Conservation (phyloP, 2,797 vertebrate species). For the Myotis vivesi region DNA sequence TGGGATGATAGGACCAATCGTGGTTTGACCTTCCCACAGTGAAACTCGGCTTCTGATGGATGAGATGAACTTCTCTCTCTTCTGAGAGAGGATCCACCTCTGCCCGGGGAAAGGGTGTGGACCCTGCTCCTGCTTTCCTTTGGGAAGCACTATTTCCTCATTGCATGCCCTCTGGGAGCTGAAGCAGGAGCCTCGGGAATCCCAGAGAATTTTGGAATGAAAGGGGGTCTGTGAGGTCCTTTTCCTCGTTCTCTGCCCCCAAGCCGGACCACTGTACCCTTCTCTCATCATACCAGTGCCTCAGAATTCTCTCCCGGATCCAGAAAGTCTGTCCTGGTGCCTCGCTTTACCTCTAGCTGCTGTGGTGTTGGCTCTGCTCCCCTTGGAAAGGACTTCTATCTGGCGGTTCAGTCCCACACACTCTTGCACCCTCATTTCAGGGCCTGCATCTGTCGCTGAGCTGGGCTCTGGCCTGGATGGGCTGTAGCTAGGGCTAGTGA, state of each 20-base stretch:
- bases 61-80: constrained; percentile 65
- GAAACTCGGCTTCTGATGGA: constrained; percentile 48
- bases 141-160: constrained; percentile 38
- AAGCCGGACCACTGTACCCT: neutral
- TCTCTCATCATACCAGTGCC: neutral
- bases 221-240: neutral
- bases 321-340: neutral
- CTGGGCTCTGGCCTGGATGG: neutral
- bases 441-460: neutral
- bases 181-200: neutral
- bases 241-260: neutral
- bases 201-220: neutral
- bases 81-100: neutral
- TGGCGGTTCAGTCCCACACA: neutral
- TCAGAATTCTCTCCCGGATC: neutral
- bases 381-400: neutral
- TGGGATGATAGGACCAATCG: neutral
- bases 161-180: neutral
- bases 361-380: neutral
- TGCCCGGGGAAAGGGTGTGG: constrained; percentile 10
- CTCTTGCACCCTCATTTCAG: neutral
- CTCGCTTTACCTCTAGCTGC: neutral
- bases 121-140: constrained; percentile 10
- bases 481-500: neutral
- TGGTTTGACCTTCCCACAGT: neutral